Percentiles rank a stretch among this genome's conserved stretches.
These are phyloP conservation scores for Macaca mulatta DNA, from an alignment of 2,113 vertebrate genomes.

Conservation along the genomic window DNA sequence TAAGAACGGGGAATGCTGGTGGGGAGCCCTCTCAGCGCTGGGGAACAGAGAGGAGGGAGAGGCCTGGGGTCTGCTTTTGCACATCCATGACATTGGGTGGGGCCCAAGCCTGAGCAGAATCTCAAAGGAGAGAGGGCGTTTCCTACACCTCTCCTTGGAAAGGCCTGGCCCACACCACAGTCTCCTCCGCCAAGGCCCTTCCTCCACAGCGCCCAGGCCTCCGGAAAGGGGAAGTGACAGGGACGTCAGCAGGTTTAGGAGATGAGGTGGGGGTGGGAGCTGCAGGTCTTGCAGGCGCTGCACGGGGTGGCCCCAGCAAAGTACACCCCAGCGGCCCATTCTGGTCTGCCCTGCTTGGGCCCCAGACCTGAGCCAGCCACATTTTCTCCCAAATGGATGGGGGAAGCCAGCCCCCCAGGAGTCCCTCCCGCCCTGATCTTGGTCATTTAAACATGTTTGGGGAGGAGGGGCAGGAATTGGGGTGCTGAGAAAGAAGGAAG, in stretches of 20 bases:
- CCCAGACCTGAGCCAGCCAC: not conserved
- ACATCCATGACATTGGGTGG: not conserved
- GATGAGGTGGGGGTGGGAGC: not conserved
- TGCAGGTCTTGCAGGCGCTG: not conserved
- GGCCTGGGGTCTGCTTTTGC: not conserved
- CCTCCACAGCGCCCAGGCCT: not conserved
- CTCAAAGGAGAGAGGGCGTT: not conserved
- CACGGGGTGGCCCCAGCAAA: not conserved
- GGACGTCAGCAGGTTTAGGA: not conserved
- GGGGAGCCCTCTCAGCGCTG: not conserved
- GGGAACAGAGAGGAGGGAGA: not conserved
- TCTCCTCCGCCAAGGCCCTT: not conserved
- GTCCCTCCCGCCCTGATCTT: not conserved
- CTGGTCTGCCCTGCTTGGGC: not conserved
- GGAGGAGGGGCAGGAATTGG: not conserved
- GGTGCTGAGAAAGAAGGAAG: not conserved
- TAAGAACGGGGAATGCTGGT: accelerated
- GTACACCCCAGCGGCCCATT: not conserved
- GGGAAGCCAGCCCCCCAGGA: not conserved
- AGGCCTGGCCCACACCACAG: not conserved
- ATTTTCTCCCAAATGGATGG: not conserved
- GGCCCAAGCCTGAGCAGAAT: not conserved
- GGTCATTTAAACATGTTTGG: not conserved
- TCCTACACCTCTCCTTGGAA: not conserved
- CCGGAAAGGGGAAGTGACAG: not conserved